Base-by-base conservation (phyloP, 1,140 invertebrate genomes). In the Ostrea edulis region DNA sequence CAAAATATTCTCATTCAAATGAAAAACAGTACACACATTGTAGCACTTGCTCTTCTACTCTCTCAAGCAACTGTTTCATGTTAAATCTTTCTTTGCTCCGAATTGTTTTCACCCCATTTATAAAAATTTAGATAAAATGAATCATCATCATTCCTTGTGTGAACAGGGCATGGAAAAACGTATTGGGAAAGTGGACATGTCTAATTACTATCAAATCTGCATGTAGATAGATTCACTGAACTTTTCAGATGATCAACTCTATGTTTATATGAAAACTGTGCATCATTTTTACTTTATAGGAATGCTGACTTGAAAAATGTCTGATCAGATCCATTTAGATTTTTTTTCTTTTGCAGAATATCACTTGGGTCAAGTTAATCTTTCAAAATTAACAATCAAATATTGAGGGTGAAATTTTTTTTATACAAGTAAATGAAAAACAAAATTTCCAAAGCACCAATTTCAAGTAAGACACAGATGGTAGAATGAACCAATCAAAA, bases 1-100 rank as follows among this genome's bases (percentile, higher is more conserved):
- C 68, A 77, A 77, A 77, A 77, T 77, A 77, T 29, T 77, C 22
- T 77, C 68, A 77, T 77, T 77, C 25, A 77, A 77, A 77, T 35
- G 25, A 35, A 77, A 77, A 77, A 77, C 22, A 77, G 29, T 29
- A 77, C 25, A 77, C 68, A 77, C 68, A 77, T 29, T 29, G 22
- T 77, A 77, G 68, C 68, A 77, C 68, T 77, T 77, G 68, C 29
- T 29, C 29, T 29, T 2, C 25, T 29, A 25, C 22, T 77, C 25
- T 77, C 68, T 25, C 68, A 77, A 12, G 35, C 68, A 77, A 29
- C 14, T 14, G 68, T 25, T 77, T 77, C 25, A 77, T 77, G 68
- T 71, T 71, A 22, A 25, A 29, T 62, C n/a, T 54, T 58, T 17
- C 0, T 58, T 20, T 17, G 12, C 5, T 58, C 14, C 20, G 14